Conservation (phyloP, 2,113 vertebrate genomes). For the Platichthys flesus region DNA sequence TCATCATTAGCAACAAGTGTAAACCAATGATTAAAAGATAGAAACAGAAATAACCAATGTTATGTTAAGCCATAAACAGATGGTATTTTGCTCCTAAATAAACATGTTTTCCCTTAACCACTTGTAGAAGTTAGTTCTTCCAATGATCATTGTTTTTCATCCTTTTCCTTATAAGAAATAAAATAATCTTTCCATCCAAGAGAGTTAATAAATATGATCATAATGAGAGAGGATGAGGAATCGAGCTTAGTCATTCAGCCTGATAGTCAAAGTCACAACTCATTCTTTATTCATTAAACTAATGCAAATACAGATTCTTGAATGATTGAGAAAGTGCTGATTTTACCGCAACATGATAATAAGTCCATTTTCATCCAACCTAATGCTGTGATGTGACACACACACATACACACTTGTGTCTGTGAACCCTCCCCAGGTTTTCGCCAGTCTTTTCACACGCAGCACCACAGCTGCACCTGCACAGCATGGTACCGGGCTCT, state of each 20-base stretch:
- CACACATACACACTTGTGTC: slow-evolving; percentile 43
- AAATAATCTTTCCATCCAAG: too few relatives aligned
- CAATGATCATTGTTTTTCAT: not conserved
- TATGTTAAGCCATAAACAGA: too few relatives aligned
- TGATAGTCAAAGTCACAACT: slow-evolving; percentile 7
- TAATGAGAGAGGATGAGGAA: slow-evolving; percentile 1
- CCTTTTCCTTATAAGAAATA: not conserved
- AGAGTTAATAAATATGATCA: not conserved
- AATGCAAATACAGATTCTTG: not conserved
- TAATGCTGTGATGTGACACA: not conserved
- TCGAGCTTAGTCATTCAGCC: not conserved
- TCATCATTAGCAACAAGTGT: too few relatives aligned
- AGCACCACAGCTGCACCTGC: slow-evolving; percentile 51
- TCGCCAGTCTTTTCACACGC: slow-evolving; percentile 50
- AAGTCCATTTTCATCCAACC: not conserved
- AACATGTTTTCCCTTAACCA: not conserved
- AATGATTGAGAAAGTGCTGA: not conserved
- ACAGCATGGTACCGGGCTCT: slow-evolving; percentile 33
- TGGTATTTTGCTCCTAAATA: not conserved
- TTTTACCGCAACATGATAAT: not conserved
- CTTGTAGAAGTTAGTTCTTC: not conserved
- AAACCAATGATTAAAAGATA: too few relatives aligned
- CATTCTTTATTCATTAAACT: slow-evolving; percentile 18
- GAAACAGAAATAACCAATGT: too few relatives aligned
- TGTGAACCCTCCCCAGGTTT: slow-evolving; percentile 38